Evolutionary conservation across 2,797 vertebrate species (phyloP).

Genomic region (Steatocranus sp.): DNA sequence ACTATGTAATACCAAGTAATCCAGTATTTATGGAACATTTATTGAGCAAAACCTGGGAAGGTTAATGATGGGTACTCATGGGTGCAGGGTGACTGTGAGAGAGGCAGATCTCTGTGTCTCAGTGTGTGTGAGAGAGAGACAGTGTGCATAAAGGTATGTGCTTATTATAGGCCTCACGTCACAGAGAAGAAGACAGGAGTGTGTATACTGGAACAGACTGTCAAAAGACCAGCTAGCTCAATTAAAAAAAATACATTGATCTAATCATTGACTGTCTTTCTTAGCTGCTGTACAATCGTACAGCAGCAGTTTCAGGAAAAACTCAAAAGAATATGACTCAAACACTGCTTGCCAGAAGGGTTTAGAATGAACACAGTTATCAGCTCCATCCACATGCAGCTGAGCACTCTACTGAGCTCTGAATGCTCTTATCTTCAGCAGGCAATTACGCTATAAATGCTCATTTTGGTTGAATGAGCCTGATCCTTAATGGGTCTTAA

Average conservation of each 20-base stretch:
- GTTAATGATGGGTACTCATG: neutral
- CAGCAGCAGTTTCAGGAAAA: neutral
- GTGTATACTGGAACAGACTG: neutral
- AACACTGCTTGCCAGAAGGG: neutral
- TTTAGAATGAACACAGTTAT: slow-evolving; percentile 42
- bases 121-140: neutral
- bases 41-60: neutral
- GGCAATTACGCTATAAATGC: slow-evolving; percentile 30
- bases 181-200: neutral
- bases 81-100: neutral
- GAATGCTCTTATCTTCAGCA: slow-evolving; percentile 28
- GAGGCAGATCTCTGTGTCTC: neutral
- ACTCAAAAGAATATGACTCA: slow-evolving; percentile 19
- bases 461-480: slow-evolving; percentile 18
- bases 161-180: neutral
- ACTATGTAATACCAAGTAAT: slow-evolving; percentile 15
- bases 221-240: neutral
- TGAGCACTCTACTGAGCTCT: neutral
- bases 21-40: slow-evolving; percentile 38
- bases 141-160: neutral
- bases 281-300: neutral
- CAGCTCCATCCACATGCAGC: slow-evolving; percentile 36
- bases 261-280: slow-evolving; percentile 8
- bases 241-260: slow-evolving; percentile 1
- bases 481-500: slow-evolving; percentile 9